phyloP scores from a whole-genome alignment of 2,797 vertebrate genomes.

The Oreortyx pictus region DNA sequence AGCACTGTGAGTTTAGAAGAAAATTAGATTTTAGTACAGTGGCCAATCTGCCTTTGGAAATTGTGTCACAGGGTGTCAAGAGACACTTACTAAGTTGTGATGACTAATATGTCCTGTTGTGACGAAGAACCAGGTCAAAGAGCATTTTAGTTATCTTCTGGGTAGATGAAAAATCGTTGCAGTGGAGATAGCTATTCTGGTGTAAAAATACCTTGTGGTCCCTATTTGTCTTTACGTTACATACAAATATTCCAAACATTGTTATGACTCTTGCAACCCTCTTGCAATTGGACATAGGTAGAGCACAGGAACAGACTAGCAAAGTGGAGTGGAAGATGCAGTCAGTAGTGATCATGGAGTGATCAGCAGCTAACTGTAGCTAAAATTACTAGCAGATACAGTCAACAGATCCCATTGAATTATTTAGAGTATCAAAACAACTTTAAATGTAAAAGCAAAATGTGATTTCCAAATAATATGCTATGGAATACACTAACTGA shows the following conservation, averaged over 20 bases:
- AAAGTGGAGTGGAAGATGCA: neutral
- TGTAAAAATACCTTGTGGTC: neutral
- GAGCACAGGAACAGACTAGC: neutral
- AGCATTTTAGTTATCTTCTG: neutral
- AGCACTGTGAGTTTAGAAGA: neutral
- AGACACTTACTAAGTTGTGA: neutral
- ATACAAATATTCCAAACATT: neutral
- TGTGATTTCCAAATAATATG: neutral
- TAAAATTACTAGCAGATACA: neutral
- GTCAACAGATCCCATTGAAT: neutral
- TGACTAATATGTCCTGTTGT: neutral
- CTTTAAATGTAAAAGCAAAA: neutral
- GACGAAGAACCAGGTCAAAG: neutral
- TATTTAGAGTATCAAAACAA: accelerated
- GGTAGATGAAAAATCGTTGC: neutral
- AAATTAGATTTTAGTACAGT: neutral
- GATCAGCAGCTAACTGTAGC: neutral
- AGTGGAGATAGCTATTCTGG: neutral
- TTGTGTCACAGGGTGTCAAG: accelerated
- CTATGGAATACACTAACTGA: neutral
- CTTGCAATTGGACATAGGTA: neutral
- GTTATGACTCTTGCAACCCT: neutral
- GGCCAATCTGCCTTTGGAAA: too few relatives aligned
- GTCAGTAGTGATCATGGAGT: neutral
- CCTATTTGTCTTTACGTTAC: neutral